Base-by-base conservation (phyloP, 2,113 vertebrate species). In the Festucalex cinctus region DNA sequence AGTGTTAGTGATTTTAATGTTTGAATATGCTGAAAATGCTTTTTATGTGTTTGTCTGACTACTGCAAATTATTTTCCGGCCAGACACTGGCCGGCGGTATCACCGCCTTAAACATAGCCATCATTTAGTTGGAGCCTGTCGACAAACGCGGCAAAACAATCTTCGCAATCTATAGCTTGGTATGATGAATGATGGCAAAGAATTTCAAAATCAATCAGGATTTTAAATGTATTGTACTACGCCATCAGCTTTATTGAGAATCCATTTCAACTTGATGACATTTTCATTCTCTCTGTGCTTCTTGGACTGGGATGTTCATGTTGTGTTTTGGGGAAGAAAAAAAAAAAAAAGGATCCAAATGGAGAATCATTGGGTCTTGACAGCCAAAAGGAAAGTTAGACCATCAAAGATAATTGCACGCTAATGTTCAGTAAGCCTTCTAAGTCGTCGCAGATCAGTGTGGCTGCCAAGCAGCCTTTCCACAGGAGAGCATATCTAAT, bases 351-450 rank as follows among this genome's bases (percentile, higher is more conserved):
- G 46, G 9, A 46, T 71, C 74, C 73, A 74, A 81, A 77, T 79
- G 70, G 70, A 66, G 74, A 85, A 77, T 86, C 77, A 79, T 76
- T 77, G 83, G 73, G 72, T 83, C 71, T 80, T 80, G 79, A 82
- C 85, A 84, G 82, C 79, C 79, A 70, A 77, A 64, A 78, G 74
- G 75, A 84, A 87, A 85, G 78, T 82, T 81, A 87, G 65, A 80
- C 81, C 80, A 86, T 88, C 83, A 86, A 84, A 88, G 81, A 88
- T 88, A 90, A 88, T 89, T 85, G 83, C 83, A 86, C 86, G 86
- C 81, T 89, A 87, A 89, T 88, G 85, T 88, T 88, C 83, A 87
- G 80, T 84, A 88, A 88, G 83, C 84, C 85, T 84, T 87, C 85
- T 87, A 85, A 84, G 83, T 86, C 70, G 69, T 76, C 76, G 74